Evolutionary conservation across 2,797 vertebrate genomes (phyloP), one percentile per base, ranked within the genome.

Genomic region (Hippoglossus hippoglossus): DNA sequence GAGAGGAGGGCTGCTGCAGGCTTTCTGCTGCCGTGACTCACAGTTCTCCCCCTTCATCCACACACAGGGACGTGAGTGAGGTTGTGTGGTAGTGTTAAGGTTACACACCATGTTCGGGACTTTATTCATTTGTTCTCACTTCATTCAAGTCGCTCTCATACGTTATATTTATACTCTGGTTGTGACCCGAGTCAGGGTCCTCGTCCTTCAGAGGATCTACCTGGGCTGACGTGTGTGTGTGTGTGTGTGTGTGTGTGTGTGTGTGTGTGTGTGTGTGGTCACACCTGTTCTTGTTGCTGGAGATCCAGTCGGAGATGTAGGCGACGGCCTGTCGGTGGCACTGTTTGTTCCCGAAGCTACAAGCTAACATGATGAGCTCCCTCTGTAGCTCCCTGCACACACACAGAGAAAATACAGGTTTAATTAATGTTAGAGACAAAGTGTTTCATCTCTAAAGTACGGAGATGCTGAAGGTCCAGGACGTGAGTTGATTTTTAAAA

Each of bases 231-330:
- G 39, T 41, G 12, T 44, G 15, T 44, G 41, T 15, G 15, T 44
- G 41, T 62, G 1, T 69, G 16, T 7, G 28, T 41, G 39, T 15
- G 11, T 44, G 13, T 16, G 41, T 44, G 15, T 16, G 41, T 67
- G 1, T 69, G 16, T 61, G n/a, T 44, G 31, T 56, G 19, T 25
- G 28, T 59, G 61, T 24, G 36, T 64, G 0, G 22, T 2, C 44
- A 56, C 90, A 98, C 98, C 97, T 94, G 94, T 99, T 99, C 84
- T 97, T 97, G 82, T 99, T 98, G 94, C 97, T 99, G 75, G 97
- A 98, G 93, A 99, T 99, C 98, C 98, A 99, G 55, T 98, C 97
- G 0, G 98, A 99, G 93, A 99, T 98, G 71, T 98, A 95, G 0
- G 96, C 94, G 3, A 97, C 95, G 2, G 98, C 98, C 89, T 99